A percentile compares a stretch with the other conserved stretches of the same genome.
Evolutionary conservation across 2,113 vertebrate species (phyloP).

Genomic region (Pseudopodoces humilis): DNA sequence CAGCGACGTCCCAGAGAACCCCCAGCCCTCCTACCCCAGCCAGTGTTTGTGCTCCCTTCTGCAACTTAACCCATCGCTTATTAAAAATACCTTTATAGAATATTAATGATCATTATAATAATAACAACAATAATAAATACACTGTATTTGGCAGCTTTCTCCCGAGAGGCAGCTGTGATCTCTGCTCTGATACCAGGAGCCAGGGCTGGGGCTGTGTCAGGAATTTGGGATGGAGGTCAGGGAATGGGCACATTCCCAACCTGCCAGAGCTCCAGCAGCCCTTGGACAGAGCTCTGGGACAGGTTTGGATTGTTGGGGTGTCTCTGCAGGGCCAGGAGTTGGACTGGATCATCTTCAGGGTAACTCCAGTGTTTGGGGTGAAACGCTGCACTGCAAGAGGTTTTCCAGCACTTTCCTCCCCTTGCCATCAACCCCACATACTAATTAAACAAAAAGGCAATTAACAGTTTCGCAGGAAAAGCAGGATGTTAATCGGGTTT

Average conservation of each 20-base stretch:
- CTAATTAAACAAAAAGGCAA: not conserved
- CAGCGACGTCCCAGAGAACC: fast-evolving
- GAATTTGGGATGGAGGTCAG: not conserved
- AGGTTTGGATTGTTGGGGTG: not conserved
- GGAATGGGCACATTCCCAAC: not conserved
- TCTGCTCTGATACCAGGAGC: not conserved
- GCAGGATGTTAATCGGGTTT: not conserved
- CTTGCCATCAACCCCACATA: fast-evolving
- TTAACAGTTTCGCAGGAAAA: not conserved
- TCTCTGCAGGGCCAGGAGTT: not conserved
- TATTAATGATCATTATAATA: no score
- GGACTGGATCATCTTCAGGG: not conserved
- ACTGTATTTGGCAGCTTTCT: not conserved
- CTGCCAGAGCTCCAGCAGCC: not conserved
- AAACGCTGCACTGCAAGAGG: fast-evolving
- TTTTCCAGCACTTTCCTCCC: not conserved
- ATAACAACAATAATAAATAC: no score
- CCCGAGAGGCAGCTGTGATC: fast-evolving
- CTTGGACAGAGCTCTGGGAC: fast-evolving
- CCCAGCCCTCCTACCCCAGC: not conserved
- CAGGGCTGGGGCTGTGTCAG: not conserved
- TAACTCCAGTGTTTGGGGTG: not conserved
- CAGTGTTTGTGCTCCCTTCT: not conserved
- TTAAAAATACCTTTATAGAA: not conserved
- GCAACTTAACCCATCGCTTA: fast-evolving